Base-by-base conservation (phyloP, 2,113 vertebrate genomes). In the Campylomormyrus tamandua region DNA sequence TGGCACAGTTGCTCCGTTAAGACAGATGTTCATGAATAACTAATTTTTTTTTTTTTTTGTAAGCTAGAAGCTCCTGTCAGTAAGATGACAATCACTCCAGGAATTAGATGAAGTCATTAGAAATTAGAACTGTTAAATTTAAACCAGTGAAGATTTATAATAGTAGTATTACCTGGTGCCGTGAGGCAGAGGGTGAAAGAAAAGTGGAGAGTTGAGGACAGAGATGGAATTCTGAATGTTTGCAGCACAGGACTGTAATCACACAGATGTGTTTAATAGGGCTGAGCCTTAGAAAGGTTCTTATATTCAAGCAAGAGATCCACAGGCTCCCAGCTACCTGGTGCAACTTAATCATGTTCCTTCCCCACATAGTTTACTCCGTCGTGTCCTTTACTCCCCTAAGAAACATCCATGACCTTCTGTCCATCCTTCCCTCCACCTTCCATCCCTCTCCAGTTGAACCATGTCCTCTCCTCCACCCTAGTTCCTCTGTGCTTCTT, bases 1-100 rank as follows among this genome's bases (percentile, higher is more conserved):
- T 45, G 83, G 83, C 83, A 84, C 83, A 46, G 83, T 48, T 48
- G 83, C 45, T 24, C 42, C 45, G 9, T 84, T 84, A 48, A 84
- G 83, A 39, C 83, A 84, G 83, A 84, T 84, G 83, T 84, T 84
- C 83, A 84, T 84, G 83, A 45, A 84, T 84, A 84, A 45, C 19
- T 42, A 19, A 80, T 80, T 77, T 35, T n/a, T 53, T 80, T 39
- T 27, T 53, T 62, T 62, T 66, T 39, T 70, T 70, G 35, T 19
- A 42, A 17, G 17, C 74, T 80, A 39, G 74, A 19, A 80, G 35
- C 74, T 48, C 46, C 45, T 84, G 83, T 48, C 83, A 84, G 83
- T 84, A 84, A 46, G 48, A 48, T 42, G 39, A 42, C 45, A 45
- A 84, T 84, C 83, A 84, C 45, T 84, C 83, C 35, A 21, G 45